Conservation (phyloP, 2,888 invertebrate genomes). For the Heliconius hortense region DNA sequence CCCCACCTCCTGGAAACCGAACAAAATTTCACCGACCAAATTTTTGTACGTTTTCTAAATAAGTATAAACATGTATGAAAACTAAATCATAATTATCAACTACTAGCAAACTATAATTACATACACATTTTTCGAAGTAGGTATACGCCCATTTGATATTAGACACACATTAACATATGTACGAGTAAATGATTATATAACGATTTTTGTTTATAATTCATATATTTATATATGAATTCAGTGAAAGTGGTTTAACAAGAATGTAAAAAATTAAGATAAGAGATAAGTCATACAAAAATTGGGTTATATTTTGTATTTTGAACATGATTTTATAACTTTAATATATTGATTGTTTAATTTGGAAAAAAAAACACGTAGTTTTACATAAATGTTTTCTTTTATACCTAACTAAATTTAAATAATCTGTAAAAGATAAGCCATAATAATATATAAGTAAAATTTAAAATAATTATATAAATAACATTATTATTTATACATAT, state of each 20-base stretch:
- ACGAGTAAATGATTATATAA: background rate
- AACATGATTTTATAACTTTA: too few species aligned
- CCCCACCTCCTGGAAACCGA: too few species aligned
- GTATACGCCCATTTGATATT: conserved; percentile 3
- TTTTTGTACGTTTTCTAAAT: too few species aligned
- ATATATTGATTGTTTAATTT: too few species aligned
- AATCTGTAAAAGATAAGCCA: too few species aligned
- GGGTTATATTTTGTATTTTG: background rate
- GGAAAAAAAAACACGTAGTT: too few species aligned
- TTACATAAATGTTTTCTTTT: too few species aligned
- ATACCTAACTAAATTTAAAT: too few species aligned
- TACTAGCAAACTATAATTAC: conserved; percentile 5
- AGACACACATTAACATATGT: conserved; percentile 8
- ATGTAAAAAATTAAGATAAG: background rate
- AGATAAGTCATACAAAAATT: background rate
- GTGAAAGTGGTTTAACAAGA: background rate
- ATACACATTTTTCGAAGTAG: background rate
- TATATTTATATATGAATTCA: background rate
- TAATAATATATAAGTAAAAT: too few species aligned
- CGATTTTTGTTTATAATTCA: background rate
- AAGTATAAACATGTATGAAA: background rate
- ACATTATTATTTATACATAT: too few species aligned
- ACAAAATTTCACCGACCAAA: too few species aligned
- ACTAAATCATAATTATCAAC: background rate
- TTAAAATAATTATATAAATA: too few species aligned